These are phyloP conservation scores for Sylvilagus floridanus DNA, from an alignment of 2,797 vertebrate genomes.

Conservation along the genomic window DNA sequence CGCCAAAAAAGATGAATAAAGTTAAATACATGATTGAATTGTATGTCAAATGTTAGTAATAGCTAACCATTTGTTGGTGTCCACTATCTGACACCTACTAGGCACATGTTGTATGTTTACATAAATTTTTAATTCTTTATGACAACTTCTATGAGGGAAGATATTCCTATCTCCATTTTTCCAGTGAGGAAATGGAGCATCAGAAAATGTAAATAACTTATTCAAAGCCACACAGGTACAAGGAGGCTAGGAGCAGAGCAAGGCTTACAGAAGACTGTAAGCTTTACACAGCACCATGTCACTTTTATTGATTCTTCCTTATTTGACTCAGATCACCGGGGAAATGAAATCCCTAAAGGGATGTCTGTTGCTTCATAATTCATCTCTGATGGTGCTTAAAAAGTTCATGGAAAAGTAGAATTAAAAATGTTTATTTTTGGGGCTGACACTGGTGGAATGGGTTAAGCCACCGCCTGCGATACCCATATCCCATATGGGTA, in stretches of 20 bases:
- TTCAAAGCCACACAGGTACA: background rate
- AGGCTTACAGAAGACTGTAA: background rate
- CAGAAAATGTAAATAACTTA: background rate
- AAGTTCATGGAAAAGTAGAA: too few species aligned
- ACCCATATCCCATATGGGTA: too few species aligned
- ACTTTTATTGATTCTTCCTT: background rate
- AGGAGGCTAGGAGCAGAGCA: background rate
- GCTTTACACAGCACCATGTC: fast-evolving
- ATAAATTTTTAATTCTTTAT: background rate
- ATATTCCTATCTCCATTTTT: background rate
- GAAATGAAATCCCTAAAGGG: background rate
- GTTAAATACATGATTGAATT: background rate
- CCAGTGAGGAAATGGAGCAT: background rate
- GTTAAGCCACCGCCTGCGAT: too few species aligned
- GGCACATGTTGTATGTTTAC: background rate
- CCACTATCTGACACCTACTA: background rate
- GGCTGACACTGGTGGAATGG: too few species aligned
- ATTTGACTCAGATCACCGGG: background rate
- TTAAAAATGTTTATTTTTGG: too few species aligned
- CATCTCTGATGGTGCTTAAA: background rate
- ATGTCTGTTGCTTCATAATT: background rate
- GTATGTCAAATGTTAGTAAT: constrained; percentile 10
- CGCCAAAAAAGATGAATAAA: background rate
- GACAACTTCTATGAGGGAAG: background rate
- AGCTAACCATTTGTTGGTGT: background rate